Conservation (phyloP, 2,113 vertebrate species). For the Rhinolophus sinicus region DNA sequence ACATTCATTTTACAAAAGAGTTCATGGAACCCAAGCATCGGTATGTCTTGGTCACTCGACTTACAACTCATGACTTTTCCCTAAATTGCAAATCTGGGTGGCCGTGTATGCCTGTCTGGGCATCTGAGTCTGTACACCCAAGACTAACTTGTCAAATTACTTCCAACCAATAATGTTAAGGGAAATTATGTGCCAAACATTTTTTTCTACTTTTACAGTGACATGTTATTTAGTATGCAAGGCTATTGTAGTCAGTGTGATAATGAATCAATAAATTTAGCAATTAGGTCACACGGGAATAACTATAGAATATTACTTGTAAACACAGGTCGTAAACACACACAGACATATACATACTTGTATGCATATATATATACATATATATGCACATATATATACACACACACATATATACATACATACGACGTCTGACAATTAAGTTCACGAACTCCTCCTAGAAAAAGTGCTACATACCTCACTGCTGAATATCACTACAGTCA, state of each 20-base stretch:
- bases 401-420: no score
- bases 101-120: rapidly evolving
- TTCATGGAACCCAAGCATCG: rapidly evolving
- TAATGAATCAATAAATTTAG: not conserved
- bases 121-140: rapidly evolving
- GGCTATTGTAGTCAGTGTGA: not conserved
- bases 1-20: not conserved
- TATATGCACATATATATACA: not conserved
- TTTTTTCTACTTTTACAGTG: not conserved
- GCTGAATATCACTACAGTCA: no score
- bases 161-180: rapidly evolving
- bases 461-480: no score
- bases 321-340: not conserved
- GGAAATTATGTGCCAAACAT: no score
- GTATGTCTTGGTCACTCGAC: rapidly evolving
- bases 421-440: no score
- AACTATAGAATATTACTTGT: not conserved
- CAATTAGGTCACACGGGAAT: not conserved
- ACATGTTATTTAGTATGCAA: rapidly evolving
- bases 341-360: no score
- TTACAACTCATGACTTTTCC: not conserved
- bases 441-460: no score
- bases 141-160: not conserved
- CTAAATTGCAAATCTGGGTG: no score
- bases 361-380: rapidly evolving